phyloP scores from a whole-genome alignment of 2,888 invertebrate genomes.

The Aphidius colemani region DNA sequence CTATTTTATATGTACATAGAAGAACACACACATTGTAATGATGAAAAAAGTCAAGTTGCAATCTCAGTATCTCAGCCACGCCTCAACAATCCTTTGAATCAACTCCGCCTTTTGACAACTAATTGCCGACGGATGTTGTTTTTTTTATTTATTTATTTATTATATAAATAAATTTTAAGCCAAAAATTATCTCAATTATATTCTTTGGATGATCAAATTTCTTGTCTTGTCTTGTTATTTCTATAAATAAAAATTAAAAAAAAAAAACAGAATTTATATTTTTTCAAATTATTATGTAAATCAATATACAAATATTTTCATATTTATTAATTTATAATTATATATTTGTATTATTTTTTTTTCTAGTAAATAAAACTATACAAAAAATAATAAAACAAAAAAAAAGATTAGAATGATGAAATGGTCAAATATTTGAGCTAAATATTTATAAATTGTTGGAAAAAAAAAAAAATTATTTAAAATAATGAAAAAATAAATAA shows the following conservation, averaged over 20 bases:
- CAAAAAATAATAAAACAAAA: too few species aligned
- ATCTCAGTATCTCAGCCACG: constrained; percentile 43
- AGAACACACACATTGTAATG: neutral
- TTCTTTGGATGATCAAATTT: constrained; percentile 30
- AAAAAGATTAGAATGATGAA: too few species aligned
- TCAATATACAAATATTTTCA: too few species aligned
- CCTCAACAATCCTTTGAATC: constrained; percentile 53
- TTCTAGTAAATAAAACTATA: neutral
- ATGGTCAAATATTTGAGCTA: too few species aligned
- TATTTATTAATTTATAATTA: too few species aligned
- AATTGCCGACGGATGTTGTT: constrained; percentile 43
- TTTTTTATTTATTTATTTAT: constrained; percentile 1
- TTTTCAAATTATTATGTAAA: neutral
- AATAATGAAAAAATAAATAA: neutral
- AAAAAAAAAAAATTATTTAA: too few species aligned
- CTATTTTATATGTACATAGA: constrained; percentile 1
- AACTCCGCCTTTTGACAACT: constrained; percentile 49
- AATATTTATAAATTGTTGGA: too few species aligned
- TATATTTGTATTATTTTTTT: neutral
- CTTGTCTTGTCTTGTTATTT: neutral
- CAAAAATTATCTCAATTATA: constrained; percentile 6
- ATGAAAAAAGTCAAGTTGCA: constrained; percentile 33
- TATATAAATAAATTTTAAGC: neutral
- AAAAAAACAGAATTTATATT: constrained; percentile 3
- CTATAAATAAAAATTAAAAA: constrained; percentile 25